Evolutionary conservation across 2,797 vertebrate genomes (phyloP), one percentile per base, ranked within the genome.

Genomic region (Leuciscus waleckii): DNA sequence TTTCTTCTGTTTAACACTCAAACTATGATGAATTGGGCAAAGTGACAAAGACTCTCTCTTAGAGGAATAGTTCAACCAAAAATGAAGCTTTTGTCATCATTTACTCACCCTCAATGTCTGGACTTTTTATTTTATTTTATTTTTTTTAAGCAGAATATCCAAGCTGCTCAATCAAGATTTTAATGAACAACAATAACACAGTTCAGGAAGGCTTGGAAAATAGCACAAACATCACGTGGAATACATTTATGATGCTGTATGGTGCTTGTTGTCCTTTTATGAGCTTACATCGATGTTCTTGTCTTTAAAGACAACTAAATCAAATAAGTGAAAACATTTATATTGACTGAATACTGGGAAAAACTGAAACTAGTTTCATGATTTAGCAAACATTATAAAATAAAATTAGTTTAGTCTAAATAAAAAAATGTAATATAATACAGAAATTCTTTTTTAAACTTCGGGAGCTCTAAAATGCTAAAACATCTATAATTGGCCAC

Each of bases 1-100:
- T 84, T 84, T 79, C 75, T 75, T 84, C 82, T 61, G 39, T 84
- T 84, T 79, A 78, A 84, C 83, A 71, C 35, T 70, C n/a, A 56
- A 69, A 84, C 63, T 9, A 29, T 85, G 86, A 79, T 61, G 74
- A 43, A 32, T 81, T 68, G 70, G 65, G 67, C 46, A 84, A 29
- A 84, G 76, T 17, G 35, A 54, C 26, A 32, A 49, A 86, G 78
- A 65, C 26, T 3, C 58, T 14, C 65, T 54, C 65, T 81, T 70
- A 19, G 70, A 68, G 63, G 78, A 65, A 67, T 14, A 23, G 77
- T 21, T 67, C 79, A 51, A 23, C 43, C 43, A 37, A 81, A 80
- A 81, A 39, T 69, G 4, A 80, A 80, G 78, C 63, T 51, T 68
- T 80, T 80, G 29, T 46, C 26, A 68, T 80, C 19, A 80, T 80